These are phyloP conservation scores for Cromileptes altivelis DNA, from an alignment of 2,113 vertebrate genomes.

Conservation along the genomic window DNA sequence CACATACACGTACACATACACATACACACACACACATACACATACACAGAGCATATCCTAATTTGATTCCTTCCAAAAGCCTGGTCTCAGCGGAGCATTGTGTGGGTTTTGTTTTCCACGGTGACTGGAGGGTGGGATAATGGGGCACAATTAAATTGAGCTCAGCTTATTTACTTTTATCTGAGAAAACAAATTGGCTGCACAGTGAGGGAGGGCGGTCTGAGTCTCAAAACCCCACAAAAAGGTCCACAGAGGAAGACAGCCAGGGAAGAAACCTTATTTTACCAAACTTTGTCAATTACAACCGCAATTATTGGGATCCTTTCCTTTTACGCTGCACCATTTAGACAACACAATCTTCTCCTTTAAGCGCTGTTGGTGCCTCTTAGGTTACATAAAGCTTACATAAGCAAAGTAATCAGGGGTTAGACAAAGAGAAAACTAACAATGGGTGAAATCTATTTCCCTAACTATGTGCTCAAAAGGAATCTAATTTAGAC, in stretches of 20 bases:
- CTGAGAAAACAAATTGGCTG: constrained; percentile 78
- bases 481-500: constrained; percentile 55
- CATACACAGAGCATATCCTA: constrained; percentile 43
- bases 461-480: constrained; percentile 51
- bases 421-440: constrained; percentile 54
- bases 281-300: constrained; percentile 76
- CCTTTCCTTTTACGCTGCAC: constrained; percentile 37
- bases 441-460: constrained; percentile 62
- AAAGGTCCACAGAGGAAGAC: constrained; percentile 65
- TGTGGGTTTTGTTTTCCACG: constrained; percentile 74
- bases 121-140: constrained; percentile 75
- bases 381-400: constrained; percentile 54
- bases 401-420: constrained; percentile 54
- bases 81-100: constrained; percentile 67
- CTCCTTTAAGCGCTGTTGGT: constrained; percentile 28
- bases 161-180: constrained; percentile 83
- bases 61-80: constrained; percentile 73
- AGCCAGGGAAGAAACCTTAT: constrained; percentile 47
- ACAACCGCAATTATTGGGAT: constrained; percentile 57
- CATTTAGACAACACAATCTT: constrained; percentile 53
- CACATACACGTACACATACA: constrained; percentile 11
- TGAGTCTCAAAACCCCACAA: constrained; percentile 50
- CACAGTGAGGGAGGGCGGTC: constrained; percentile 45
- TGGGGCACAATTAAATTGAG: constrained; percentile 80
- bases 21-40: constrained; percentile 25